phyloP scores from a whole-genome alignment of 2,797 vertebrate species.

The Gouania willdenowi region DNA sequence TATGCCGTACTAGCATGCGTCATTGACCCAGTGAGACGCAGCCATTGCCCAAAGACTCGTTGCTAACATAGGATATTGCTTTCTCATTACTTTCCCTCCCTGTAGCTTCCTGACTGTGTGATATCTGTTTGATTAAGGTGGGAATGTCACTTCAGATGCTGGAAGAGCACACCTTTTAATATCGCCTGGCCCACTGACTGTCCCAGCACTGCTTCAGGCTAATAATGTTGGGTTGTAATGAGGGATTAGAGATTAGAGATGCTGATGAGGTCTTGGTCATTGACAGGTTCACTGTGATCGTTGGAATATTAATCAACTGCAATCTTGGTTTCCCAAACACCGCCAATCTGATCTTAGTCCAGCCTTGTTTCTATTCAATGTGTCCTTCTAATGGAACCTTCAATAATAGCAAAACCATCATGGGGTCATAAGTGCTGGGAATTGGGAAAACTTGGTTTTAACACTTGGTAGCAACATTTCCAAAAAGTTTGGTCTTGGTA shows the following conservation, averaged over 20 bases:
- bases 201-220: constrained; percentile 47
- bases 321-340: constrained; percentile 28
- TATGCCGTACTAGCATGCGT: constrained; percentile 28
- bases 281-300: constrained; percentile 16
- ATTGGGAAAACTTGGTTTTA: no score
- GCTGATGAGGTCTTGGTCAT: constrained; percentile 36
- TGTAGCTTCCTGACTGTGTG: constrained; percentile 51
- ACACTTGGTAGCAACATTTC: no score
- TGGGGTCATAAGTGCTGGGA: no score
- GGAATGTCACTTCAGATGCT: constrained; percentile 64
- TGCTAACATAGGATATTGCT: constrained; percentile 73
- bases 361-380: no score
- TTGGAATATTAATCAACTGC: constrained; percentile 31
- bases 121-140: constrained; percentile 74
- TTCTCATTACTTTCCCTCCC: constrained; percentile 64
- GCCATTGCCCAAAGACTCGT: constrained; percentile 63
- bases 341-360: neutral
- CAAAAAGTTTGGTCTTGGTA: no score
- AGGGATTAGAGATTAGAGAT: constrained; percentile 60
- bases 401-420: no score
- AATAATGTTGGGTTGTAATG: constrained; percentile 58
- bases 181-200: constrained; percentile 70
- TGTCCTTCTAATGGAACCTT: no score
- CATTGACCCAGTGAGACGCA: constrained; percentile 46
- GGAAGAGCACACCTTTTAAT: constrained; percentile 70